Evolutionary conservation across 1,140 invertebrate species (phyloP).

Genomic region (Heliconius nattereri): DNA sequence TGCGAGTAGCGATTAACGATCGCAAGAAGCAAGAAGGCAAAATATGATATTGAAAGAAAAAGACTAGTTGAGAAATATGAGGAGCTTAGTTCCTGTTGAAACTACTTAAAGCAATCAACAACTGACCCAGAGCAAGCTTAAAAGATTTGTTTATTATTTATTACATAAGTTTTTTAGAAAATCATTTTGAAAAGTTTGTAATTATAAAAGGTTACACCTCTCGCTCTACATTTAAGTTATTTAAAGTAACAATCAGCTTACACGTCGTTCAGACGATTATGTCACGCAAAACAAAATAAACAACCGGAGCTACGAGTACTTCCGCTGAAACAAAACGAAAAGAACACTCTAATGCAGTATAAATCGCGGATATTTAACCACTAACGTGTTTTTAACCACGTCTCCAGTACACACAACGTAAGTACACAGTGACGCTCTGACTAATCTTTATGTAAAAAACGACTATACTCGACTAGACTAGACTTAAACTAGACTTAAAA

Average conservation of each 20-base stretch:
- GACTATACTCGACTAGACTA: too few species aligned
- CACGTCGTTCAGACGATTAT: slow-evolving; percentile 15
- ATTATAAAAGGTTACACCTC: neutral
- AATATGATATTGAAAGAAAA: neutral
- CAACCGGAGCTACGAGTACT: neutral
- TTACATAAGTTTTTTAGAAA: neutral
- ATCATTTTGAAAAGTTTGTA: neutral
- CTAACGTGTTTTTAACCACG: slow-evolving; percentile 17
- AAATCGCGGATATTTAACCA: slow-evolving; percentile 2
- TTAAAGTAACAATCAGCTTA: neutral
- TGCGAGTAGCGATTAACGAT: too few species aligned
- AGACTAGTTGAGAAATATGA: too few species aligned
- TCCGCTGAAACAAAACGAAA: slow-evolving; percentile 18
- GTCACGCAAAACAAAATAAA: slow-evolving; percentile 24
- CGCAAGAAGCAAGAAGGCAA: neutral
- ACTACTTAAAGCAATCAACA: neutral
- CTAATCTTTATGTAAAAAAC: neutral
- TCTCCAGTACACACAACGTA: too few species aligned
- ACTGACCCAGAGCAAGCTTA: neutral
- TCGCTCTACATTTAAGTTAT: slow-evolving; percentile 8
- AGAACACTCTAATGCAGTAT: slow-evolving; percentile 18
- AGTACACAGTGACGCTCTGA: neutral
- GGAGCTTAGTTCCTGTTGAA: neutral
- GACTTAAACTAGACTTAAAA: too few species aligned
- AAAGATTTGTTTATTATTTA: neutral